Percentiles rank a stretch among this genome's conserved stretches.
Evolutionary conservation across 2,113 vertebrate genomes (phyloP).

Genomic region (Paradoxurus hermaphroditus): DNA sequence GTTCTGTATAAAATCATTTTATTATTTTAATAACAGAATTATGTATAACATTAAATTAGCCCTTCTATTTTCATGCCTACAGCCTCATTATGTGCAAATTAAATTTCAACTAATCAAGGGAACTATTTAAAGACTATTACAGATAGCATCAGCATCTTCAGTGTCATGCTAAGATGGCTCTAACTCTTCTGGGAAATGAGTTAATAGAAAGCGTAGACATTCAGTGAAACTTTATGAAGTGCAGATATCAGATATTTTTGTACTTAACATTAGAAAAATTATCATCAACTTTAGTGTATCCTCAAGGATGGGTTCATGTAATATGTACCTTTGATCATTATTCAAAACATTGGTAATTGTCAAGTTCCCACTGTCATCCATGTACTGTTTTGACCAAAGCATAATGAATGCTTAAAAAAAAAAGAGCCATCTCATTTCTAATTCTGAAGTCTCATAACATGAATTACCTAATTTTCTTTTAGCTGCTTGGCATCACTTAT

Average conservation of each 20-base stretch:
- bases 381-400: constrained; percentile 16
- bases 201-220: neutral
- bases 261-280: neutral
- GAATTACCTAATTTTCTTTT: constrained; percentile 56
- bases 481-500: constrained; percentile 36
- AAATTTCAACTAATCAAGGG: constrained; percentile 31
- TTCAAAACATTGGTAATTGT: constrained; percentile 23
- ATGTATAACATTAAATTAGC: neutral
- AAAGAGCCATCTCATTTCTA: constrained; percentile 43
- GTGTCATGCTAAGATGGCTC: neutral
- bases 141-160: neutral
- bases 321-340: neutral
- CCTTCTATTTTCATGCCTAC: neutral
- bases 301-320: neutral
- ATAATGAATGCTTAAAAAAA: constrained; percentile 30
- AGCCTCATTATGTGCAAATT: constrained; percentile 29
- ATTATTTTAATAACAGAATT: constrained; percentile 5
- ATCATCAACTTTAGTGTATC: neutral
- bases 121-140: neutral
- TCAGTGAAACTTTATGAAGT: neutral
- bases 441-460: constrained; percentile 46
- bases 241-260: neutral
- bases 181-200: neutral
- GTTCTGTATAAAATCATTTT: neutral
- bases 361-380: constrained; percentile 27